Evolutionary conservation across 2,797 vertebrate species (phyloP), one percentile per base, ranked within the genome.

Genomic region (Diplodus puntazzo): DNA sequence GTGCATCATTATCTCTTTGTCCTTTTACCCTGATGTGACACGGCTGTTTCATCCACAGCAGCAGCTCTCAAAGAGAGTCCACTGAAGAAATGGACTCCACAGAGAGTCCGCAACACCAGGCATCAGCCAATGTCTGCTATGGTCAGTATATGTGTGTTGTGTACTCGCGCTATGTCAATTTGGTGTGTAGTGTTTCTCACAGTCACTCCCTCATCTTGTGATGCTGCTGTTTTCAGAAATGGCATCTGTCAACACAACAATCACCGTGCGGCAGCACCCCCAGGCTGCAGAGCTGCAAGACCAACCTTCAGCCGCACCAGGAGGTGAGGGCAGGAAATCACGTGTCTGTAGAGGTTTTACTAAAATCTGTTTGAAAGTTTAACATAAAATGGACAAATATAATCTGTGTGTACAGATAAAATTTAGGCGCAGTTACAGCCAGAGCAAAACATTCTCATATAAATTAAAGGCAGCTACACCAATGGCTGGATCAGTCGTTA

Each of bases 51-150:
- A n/a, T 80, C 43, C 61, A 75, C 61, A 25, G 64, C 66, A 59
- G 46, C 59, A 48, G 59, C 65, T 3, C 30, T 73, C 58, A 85
- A 75, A 87, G 89, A 86, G 46, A 91, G 91, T 6, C 87, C 92
- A 0, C 58, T 45, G 42, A 69, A 62, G 53, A 92, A 83, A 77
- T 90, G 89, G 92, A 94, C 92, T 16, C 93, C 93, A n/a, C 94
- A 90, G 60, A 90, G 94, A 69, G 91, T 95, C 57, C 84, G 73
- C 5, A 59, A 81, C 85, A 89, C 89, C 69, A 92, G 90, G 58
- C 85, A 87, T 45, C 90, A 91, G 81, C 89, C 90, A 43, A 84
- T 93, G 75, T 94, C 93, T 43, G 86, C 93, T 42, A 79, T 88
- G 94, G 95, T 95, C 30, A 75, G 93, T 89, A 61, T 48, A 53